Conservation (phyloP, 2,888 invertebrate species). For the Drosophila lutescens region DNA sequence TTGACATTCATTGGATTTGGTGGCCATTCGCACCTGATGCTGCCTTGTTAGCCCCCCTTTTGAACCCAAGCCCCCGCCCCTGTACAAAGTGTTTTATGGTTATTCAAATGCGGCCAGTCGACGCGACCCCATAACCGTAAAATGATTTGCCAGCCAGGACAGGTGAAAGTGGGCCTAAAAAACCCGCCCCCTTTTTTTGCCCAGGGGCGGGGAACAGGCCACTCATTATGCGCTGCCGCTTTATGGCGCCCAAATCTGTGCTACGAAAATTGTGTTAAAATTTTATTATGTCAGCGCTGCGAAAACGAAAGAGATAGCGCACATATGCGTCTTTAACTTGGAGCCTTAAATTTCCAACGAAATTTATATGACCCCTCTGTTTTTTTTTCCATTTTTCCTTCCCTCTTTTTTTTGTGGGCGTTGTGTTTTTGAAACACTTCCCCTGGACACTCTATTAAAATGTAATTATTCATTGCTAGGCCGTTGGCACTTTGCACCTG, state of each 20-base stretch:
- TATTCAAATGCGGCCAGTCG: constrained; percentile 61
- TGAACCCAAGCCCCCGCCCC: background rate
- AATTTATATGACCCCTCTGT: background rate
- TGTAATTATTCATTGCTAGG: constrained; percentile 80
- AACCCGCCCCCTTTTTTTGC: background rate
- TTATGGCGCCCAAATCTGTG: constrained; percentile 43
- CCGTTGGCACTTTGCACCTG: constrained; percentile 72
- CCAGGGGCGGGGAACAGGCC: background rate
- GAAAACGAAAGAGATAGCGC: background rate
- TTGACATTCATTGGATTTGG: constrained; percentile 81
- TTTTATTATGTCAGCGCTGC: constrained; percentile 29
- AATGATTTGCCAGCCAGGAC: constrained; percentile 55
- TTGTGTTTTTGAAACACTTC: constrained; percentile 68
- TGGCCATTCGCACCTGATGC: constrained; percentile 76
- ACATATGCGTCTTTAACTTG: background rate
- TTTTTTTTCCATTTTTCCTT: no score
- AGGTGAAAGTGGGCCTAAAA: constrained; percentile 1
- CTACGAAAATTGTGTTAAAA: constrained; percentile 43
- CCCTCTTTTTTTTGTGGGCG: constrained; percentile 5
- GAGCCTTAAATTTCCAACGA: background rate
- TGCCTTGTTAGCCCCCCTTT: constrained; percentile 17
- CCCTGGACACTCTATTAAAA: constrained; percentile 77
- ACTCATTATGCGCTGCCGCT: constrained; percentile 51
- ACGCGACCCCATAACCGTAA: constrained; percentile 52
- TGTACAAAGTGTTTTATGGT: constrained; percentile 53